phyloP scores from a whole-genome alignment of 2,797 vertebrate species.

The Cryptoblepharus egeriae region DNA sequence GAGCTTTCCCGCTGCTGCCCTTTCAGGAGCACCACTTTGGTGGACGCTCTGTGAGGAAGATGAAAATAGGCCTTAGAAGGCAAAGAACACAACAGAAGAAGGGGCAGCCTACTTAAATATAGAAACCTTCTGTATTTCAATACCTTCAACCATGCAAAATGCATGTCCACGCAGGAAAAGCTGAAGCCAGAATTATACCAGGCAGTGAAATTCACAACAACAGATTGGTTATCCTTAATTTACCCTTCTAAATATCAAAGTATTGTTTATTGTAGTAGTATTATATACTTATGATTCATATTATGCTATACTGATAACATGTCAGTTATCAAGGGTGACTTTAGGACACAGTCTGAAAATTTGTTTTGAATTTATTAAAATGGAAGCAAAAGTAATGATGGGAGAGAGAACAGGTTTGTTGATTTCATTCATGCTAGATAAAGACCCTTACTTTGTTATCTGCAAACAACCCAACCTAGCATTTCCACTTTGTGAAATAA shows the following conservation, averaged over 20 bases:
- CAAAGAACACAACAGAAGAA: too few species aligned
- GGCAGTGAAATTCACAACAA: slow-evolving; percentile 45
- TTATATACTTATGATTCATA: slow-evolving; percentile 15
- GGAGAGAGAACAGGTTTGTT: slow-evolving; percentile 18
- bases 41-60: too few species aligned
- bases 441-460: not conserved
- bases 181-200: slow-evolving; percentile 30
- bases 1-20: too few species aligned
- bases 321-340: slow-evolving; percentile 37
- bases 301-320: slow-evolving; percentile 37
- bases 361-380: slow-evolving; percentile 18
- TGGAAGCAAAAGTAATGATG: not conserved
- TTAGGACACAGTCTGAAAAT: slow-evolving; percentile 43
- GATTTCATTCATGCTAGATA: not conserved
- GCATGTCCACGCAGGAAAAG: slow-evolving; percentile 13
- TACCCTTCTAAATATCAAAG: slow-evolving; percentile 48
- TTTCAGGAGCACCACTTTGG: too few species aligned
- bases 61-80: too few species aligned
- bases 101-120: too few species aligned
- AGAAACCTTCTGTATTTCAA: slow-evolving; percentile 18
- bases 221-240: slow-evolving; percentile 54
- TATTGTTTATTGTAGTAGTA: slow-evolving; percentile 42
- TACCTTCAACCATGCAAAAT: slow-evolving; percentile 3
- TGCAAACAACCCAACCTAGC: not conserved
- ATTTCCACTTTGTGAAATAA: not conserved